A percentile compares a stretch with the other conserved stretches of the same genome.
These are phyloP conservation scores for Epinephelus moara DNA, from an alignment of 2,113 vertebrate species.

Conservation along the genomic window DNA sequence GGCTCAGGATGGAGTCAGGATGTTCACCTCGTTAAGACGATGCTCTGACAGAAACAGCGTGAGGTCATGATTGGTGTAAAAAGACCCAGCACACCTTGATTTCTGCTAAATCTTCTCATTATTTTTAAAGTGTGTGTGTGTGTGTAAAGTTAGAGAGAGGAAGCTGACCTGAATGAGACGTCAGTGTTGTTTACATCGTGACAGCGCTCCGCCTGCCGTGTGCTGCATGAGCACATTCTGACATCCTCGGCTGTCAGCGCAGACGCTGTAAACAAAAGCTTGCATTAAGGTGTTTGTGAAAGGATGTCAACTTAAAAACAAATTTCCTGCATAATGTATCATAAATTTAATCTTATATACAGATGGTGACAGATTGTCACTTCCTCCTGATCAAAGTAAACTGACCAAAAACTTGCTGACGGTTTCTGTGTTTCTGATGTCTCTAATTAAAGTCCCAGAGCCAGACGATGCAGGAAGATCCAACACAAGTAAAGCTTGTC, in stretches of 20 bases:
- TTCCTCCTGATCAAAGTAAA: not conserved
- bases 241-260: not conserved
- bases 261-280: not conserved
- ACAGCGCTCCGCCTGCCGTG: not conserved
- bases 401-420: slow-evolving; percentile 5
- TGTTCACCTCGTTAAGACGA: slow-evolving; percentile 45
- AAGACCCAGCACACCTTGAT: not conserved
- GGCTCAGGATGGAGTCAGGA: slow-evolving; percentile 9
- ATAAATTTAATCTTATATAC: not conserved
- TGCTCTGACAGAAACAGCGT: slow-evolving; percentile 21
- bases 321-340: slow-evolving; percentile 3
- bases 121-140: not conserved
- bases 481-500: not conserved
- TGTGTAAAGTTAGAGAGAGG: not conserved
- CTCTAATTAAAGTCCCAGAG: not conserved
- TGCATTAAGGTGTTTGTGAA: slow-evolving; percentile 5
- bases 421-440: not conserved
- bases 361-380: not conserved
- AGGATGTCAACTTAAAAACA: slow-evolving; percentile 2
- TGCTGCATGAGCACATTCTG: not conserved
- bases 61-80: slow-evolving; percentile 9
- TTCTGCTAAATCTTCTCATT: slow-evolving; percentile 10
- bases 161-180: slow-evolving; percentile 22
- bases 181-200: slow-evolving; percentile 5
- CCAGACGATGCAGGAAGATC: not conserved